A percentile compares a stretch with the other conserved stretches of the same genome.
phyloP scores from a whole-genome alignment of 1,140 invertebrate species.

The Heterodera carotae region DNA sequence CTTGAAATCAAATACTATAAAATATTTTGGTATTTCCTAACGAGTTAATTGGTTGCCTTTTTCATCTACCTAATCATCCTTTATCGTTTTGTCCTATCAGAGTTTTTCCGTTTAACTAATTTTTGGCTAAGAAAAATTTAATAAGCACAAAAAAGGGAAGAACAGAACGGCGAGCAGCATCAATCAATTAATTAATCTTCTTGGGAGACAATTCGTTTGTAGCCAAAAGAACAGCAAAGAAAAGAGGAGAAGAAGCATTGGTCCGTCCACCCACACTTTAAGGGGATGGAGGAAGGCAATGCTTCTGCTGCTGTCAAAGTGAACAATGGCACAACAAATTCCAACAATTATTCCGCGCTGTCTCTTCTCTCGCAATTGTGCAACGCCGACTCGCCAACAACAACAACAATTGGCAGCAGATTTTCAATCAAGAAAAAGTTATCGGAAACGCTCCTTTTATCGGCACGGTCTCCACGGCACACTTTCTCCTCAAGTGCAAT shows the following conservation, averaged over 20 bases:
- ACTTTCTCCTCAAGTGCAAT: slow-evolving; percentile 25
- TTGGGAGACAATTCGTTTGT: background rate
- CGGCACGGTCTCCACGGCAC: slow-evolving; percentile 14
- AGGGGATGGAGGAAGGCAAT: too few relatives aligned
- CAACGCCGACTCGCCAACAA: slow-evolving; percentile 21
- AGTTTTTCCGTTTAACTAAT: background rate
- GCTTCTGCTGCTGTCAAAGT: background rate
- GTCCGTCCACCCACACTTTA: background rate
- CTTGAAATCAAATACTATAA: too few relatives aligned
- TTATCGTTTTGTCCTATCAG: background rate
- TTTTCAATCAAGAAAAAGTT: slow-evolving; percentile 31
- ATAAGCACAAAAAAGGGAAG: background rate
- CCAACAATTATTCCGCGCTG: slow-evolving; percentile 1
- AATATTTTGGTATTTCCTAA: too few relatives aligned
- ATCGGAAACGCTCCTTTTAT: slow-evolving; percentile 21
- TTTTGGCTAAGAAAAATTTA: background rate
- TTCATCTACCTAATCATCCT: too few relatives aligned
- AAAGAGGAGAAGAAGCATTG: background rate
- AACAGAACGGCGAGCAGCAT: background rate
- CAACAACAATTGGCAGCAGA: background rate
- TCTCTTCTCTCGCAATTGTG: slow-evolving; percentile 14
- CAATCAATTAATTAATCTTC: background rate
- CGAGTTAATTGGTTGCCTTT: too few relatives aligned
- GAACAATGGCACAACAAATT: background rate
- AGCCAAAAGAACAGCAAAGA: background rate